A percentile compares a stretch with the other conserved stretches of the same genome.
phyloP scores from a whole-genome alignment of 1,140 invertebrate species.

The Rhynchophorus ferrugineus region DNA sequence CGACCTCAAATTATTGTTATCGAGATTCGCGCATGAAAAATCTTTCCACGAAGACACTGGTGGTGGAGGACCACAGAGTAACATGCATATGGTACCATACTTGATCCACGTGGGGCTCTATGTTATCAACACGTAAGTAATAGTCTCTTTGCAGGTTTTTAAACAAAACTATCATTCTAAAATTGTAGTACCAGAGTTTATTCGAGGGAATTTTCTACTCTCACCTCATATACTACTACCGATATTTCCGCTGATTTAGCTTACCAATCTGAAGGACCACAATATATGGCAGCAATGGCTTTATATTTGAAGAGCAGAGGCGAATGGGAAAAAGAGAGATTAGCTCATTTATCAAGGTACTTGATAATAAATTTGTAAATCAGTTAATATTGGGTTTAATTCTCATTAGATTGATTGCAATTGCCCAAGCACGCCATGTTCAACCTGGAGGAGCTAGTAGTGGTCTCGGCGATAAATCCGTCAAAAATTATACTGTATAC shows the following conservation, averaged over 20 bases:
- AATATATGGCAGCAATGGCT: slow-evolving; percentile 77
- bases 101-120: slow-evolving; percentile 92
- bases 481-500: slow-evolving; percentile 74
- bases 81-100: slow-evolving; percentile 94
- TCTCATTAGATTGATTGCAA: slow-evolving; percentile 56
- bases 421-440: slow-evolving; percentile 68
- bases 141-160: neutral
- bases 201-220: slow-evolving; percentile 63
- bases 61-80: slow-evolving; percentile 92
- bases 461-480: slow-evolving; percentile 44
- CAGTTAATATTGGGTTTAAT: neutral
- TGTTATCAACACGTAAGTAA: slow-evolving; percentile 82
- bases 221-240: slow-evolving; percentile 53
- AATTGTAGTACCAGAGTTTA: slow-evolving; percentile 62
- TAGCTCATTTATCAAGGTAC: slow-evolving; percentile 58
- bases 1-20: slow-evolving; percentile 85
- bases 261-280: slow-evolving; percentile 82
- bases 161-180: neutral
- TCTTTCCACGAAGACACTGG: slow-evolving; percentile 96
- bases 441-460: slow-evolving; percentile 48
- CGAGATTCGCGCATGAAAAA: slow-evolving; percentile 87
- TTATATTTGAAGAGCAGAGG: slow-evolving; percentile 68
- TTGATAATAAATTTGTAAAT: neutral
- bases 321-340: slow-evolving; percentile 57
- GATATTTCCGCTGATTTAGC: slow-evolving; percentile 68